Conservation (phyloP, 2,888 invertebrate species). For the Endotricha flammealis region DNA sequence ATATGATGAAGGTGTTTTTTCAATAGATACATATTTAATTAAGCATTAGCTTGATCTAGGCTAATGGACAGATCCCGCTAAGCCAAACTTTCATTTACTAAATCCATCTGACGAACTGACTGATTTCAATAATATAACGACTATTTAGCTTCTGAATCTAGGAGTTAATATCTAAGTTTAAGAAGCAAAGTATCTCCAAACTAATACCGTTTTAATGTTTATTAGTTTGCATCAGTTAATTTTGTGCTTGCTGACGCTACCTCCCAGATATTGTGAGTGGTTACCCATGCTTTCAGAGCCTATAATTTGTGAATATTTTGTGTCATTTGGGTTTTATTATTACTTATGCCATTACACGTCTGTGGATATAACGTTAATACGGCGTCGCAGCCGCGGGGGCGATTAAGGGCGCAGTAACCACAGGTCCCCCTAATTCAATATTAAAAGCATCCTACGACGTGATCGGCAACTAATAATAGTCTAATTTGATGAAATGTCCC, state of each 20-base stretch:
- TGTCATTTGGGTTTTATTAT: constrained; percentile 78
- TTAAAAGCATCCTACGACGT: constrained; percentile 76
- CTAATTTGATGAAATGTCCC: constrained; percentile 75
- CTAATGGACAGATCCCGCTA: too few relatives aligned
- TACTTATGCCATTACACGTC: constrained; percentile 73
- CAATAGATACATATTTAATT: too few relatives aligned
- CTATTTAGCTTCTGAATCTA: too few relatives aligned
- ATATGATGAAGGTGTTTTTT: too few relatives aligned
- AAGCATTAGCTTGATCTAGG: too few relatives aligned
- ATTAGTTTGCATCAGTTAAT: too few relatives aligned
- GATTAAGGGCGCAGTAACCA: constrained; percentile 74
- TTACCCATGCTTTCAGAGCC: constrained; percentile 73
- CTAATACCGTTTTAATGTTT: too few relatives aligned
- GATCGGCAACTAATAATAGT: constrained; percentile 77
- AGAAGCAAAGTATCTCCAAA: too few relatives aligned
- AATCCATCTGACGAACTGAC: too few relatives aligned
- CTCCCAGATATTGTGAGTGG: constrained; percentile 66
- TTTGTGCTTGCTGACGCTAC: constrained; percentile 49
- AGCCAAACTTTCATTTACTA: too few relatives aligned
- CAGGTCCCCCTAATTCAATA: constrained; percentile 77
- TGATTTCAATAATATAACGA: too few relatives aligned
- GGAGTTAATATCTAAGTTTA: too few relatives aligned
- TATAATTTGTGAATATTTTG: constrained; percentile 79
- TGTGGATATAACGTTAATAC: constrained; percentile 73
- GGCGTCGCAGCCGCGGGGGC: constrained; percentile 55